These are phyloP conservation scores for Margarornis squamiger DNA, from an alignment of 2,797 vertebrate genomes.

Conservation along the genomic window DNA sequence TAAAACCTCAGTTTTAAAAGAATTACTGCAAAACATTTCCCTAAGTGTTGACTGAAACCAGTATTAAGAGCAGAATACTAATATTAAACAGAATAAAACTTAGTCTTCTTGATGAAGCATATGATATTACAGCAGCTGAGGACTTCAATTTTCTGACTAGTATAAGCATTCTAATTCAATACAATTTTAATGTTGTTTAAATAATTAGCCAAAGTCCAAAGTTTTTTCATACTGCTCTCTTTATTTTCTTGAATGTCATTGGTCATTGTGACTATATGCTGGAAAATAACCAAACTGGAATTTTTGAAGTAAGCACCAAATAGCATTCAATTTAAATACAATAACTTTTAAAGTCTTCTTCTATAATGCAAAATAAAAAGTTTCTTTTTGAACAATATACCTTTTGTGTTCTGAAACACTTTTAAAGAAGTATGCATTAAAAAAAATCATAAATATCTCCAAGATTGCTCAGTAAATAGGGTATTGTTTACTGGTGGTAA, in stretches of 20 bases:
- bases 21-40: not conserved
- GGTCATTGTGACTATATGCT: not conserved
- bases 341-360: not conserved
- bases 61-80: not conserved
- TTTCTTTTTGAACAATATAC: not conserved
- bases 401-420: not conserved
- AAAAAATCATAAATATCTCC: not conserved
- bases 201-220: not conserved
- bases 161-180: not conserved
- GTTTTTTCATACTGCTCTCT: not conserved
- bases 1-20: not conserved
- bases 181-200: not conserved
- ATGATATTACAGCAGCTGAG: not conserved
- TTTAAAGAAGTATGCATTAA: not conserved
- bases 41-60: not conserved
- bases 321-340: not conserved
- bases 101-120: not conserved
- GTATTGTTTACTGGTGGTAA: not conserved
- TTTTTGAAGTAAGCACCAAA: not conserved
- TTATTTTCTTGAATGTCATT: not conserved
- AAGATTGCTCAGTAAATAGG: not conserved
- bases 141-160: not conserved
- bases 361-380: not conserved
- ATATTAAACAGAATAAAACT: not conserved
- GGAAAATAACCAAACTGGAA: not conserved